These are phyloP conservation scores for Eriosoma lanigerum DNA, from an alignment of 1,140 invertebrate species.

Conservation along the genomic window DNA sequence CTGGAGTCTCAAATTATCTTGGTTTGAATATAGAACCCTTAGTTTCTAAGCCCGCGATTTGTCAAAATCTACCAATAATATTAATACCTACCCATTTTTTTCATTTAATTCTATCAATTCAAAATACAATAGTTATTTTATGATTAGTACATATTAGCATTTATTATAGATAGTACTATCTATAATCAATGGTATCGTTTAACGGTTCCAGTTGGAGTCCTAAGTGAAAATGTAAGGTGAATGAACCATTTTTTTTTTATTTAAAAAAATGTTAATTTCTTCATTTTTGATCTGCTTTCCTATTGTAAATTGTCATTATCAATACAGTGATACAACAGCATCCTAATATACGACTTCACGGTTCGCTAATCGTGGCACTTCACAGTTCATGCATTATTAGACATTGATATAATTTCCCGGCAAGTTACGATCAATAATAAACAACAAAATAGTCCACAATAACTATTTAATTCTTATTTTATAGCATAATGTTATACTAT, in stretches of 20 bases:
- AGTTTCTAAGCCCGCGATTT: no score
- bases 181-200: background rate
- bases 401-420: constrained; percentile 5
- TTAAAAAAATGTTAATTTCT: constrained; percentile 16
- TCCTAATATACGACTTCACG: background rate
- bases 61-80: no score
- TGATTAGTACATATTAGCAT: no score
- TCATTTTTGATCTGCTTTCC: constrained; percentile 27
- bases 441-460: no score
- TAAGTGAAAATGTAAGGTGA: constrained; percentile 20
- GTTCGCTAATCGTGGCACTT: constrained; percentile 31
- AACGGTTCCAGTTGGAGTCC: background rate
- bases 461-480: constrained; percentile 9
- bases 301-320: constrained; percentile 20
- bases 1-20: no score
- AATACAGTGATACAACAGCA: background rate
- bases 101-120: no score
- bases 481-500: background rate
- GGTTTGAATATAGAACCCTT: no score
- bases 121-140: no score
- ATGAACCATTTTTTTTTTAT: constrained; percentile 6
- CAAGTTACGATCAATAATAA: background rate
- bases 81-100: no score
- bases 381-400: constrained; percentile 32
- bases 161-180: no score